Evolutionary conservation across 2,797 vertebrate genomes (phyloP).

Genomic region (Brotula barbata): DNA sequence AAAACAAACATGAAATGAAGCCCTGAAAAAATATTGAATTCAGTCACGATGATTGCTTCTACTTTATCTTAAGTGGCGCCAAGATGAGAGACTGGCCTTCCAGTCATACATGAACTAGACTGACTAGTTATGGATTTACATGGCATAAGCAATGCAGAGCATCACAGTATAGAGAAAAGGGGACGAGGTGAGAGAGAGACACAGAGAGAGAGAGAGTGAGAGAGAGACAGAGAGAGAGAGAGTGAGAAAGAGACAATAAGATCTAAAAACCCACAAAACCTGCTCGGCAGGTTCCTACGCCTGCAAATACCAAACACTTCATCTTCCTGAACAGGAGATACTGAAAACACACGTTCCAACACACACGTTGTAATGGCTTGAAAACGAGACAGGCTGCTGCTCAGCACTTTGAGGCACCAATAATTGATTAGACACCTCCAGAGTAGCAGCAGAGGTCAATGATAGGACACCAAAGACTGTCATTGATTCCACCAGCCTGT

Average conservation of each 20-base stretch:
- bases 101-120: conserved; percentile 29
- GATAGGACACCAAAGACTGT: conserved; percentile 24
- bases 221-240: conserved; percentile 21
- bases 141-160: conserved; percentile 32
- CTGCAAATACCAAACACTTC: conserved; percentile 63
- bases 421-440: conserved; percentile 64
- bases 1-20: background rate
- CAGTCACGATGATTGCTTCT: background rate
- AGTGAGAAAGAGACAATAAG: conserved; percentile 46
- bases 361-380: conserved; percentile 47
- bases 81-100: conserved; percentile 11
- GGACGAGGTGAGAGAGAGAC: conserved; percentile 19
- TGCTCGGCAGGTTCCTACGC: conserved; percentile 63
- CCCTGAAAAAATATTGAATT: background rate
- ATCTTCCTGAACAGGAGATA: conserved; percentile 66
- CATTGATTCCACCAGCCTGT: conserved; percentile 6
- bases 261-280: conserved; percentile 62
- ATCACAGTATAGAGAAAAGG: conserved; percentile 14
- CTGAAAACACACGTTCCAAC: conserved; percentile 31
- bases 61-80: background rate
- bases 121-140: conserved; percentile 21
- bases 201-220: conserved; percentile 19
- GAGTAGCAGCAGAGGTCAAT: conserved; percentile 60
- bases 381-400: conserved; percentile 45
- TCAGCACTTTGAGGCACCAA: conserved; percentile 72